Conservation (phyloP, 2,888 invertebrate species). For the Seladonia tumulorum region DNA sequence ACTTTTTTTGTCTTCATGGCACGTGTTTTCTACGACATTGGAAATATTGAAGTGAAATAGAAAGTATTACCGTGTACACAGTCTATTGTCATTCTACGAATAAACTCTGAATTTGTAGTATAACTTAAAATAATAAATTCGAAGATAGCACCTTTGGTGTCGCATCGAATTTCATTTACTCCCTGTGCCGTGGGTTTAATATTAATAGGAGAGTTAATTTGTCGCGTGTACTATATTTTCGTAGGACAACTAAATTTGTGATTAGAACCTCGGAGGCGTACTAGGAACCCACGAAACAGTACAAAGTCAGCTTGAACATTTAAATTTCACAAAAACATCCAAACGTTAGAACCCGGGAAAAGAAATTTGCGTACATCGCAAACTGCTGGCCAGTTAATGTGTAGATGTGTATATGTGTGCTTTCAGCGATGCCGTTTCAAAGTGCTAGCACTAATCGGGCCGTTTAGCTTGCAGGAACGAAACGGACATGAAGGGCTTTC, state of each 20-base stretch:
- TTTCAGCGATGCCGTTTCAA: neutral
- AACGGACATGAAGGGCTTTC: slow-evolving; percentile 8
- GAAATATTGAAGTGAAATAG: no score
- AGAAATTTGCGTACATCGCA: neutral
- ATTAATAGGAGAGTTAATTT: neutral
- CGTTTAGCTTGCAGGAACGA: neutral
- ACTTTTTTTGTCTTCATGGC: no score
- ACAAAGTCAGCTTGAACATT: neutral
- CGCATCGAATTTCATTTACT: neutral
- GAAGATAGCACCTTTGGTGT: neutral
- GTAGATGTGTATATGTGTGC: neutral
- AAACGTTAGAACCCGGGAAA: neutral
- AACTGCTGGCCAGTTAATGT: neutral
- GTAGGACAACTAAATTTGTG: neutral
- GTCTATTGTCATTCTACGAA: no score
- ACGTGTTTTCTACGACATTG: no score
- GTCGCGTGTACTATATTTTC: no score
- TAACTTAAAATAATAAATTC: neutral
- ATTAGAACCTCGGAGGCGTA: neutral
- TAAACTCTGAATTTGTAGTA: no score
- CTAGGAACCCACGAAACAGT: neutral
- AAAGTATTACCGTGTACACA: no score
- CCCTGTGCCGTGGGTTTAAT: neutral
- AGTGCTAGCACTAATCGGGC: neutral
- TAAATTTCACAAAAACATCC: neutral